Evolutionary conservation across 2,113 vertebrate species (phyloP), one percentile per base, ranked within the genome.

Genomic region (Uropsilus gracilis): DNA sequence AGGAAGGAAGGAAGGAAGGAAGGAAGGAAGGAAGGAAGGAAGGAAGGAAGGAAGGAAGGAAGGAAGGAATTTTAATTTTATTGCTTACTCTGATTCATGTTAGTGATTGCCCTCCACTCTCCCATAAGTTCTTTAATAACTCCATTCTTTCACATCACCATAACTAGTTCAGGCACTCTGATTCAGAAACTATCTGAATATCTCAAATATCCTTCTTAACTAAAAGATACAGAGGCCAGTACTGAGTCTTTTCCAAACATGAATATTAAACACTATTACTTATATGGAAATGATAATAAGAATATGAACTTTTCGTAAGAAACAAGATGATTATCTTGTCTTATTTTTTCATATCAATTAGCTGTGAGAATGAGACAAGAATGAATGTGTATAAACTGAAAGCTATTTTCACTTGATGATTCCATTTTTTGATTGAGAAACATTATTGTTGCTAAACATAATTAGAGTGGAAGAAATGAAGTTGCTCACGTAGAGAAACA

Each of bases 151-250:
- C 30, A 26, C 30, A 5, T 14, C 59, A 63, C 61, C 59, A 42
- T 26, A 39, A 10, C 46, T 37, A 32, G 20, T 44, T 64, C 32
- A 32, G 3, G 55, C 48, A 46, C 50, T 68, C 76, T 34, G 53
- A 55, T 61, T 91, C 42, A 44, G 8, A 12, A 4, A 66, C 28
- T 68, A 26, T 48, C 13, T 28, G 12, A 75, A 59, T 8, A 18
- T 1, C 7, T 80, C 11, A 69, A 30, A 8, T 6, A 5, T 0
- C 20, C 32, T 53, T 34, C 46, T 69, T 3, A 0, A 4, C 5
- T 11, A 3, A 68, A 32, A 64, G 8, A n/a, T 14, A 16, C 1
- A 6, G 16, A 69, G 24, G 37, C 12, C 32, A 55, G 46, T 32
- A 32, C 24, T 6, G 9, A 84, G 44, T 2, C 1, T 10, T 42